Percentiles rank a stretch among this genome's conserved stretches.
Conservation (phyloP, 2,113 vertebrate genomes). For the Hippocampus comes region DNA sequence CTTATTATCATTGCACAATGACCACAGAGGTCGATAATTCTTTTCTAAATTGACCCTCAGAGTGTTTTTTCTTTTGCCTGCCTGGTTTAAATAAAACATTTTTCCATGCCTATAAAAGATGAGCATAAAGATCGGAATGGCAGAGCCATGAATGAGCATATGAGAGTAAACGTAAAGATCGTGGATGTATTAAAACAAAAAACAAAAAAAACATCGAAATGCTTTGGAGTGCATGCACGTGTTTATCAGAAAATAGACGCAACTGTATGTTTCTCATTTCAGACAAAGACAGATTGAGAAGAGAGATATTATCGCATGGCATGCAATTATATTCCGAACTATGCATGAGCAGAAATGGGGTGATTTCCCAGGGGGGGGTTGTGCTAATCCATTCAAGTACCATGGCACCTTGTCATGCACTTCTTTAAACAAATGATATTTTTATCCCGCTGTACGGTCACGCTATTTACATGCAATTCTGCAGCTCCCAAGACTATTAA, state of each 20-base stretch:
- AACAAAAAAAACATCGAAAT: neutral
- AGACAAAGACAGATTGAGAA: slow-evolving; percentile 13
- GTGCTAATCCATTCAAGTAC: slow-evolving; percentile 63
- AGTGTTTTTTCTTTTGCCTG: slow-evolving; percentile 14
- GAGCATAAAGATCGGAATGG: neutral
- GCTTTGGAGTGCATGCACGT: slow-evolving; percentile 12
- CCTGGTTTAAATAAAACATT: slow-evolving; percentile 13
- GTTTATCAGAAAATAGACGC: slow-evolving; percentile 4
- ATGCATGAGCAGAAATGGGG: slow-evolving; percentile 60
- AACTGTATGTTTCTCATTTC: neutral
- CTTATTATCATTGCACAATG: slow-evolving; percentile 49
- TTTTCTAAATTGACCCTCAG: slow-evolving; percentile 33
- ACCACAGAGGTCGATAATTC: slow-evolving; percentile 50
- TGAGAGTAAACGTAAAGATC: slow-evolving; percentile 6
- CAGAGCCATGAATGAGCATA: slow-evolving; percentile 3
- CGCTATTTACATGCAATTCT: slow-evolving; percentile 46
- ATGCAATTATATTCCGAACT: slow-evolving; percentile 57
- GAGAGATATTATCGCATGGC: slow-evolving; percentile 45
- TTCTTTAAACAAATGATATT: slow-evolving; percentile 67
- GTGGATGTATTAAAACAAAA: neutral
- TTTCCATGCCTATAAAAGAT: neutral
- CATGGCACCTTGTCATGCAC: slow-evolving; percentile 61
- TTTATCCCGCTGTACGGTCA: slow-evolving; percentile 56
- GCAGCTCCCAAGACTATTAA: slow-evolving; percentile 39
- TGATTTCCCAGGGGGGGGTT: slow-evolving; percentile 59